Evolutionary conservation across 2,888 invertebrate genomes (phyloP), one percentile per base, ranked within the genome.

Genomic region (Micoletzkya japonica): DNA sequence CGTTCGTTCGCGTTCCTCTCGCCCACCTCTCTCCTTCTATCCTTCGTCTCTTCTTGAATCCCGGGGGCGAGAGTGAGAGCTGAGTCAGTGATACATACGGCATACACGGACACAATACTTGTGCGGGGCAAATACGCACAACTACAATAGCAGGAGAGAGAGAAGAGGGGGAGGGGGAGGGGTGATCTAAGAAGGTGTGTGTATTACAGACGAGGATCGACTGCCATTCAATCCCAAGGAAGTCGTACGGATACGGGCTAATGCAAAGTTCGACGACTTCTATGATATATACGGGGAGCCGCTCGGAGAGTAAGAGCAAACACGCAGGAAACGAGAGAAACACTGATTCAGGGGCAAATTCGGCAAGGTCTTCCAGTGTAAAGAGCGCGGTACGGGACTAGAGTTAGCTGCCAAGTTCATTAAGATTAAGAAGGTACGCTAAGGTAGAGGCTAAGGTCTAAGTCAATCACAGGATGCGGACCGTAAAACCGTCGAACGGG

Each of bases 371-470:
- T 87, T 86, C 80, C 85, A 85, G 44, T 88, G 88, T 71, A 83
- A 89, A 54, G 91, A 93, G 77, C 91, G 90, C 82, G 86, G 86
- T 1, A 89, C 90, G 0, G 88, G 89, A 10, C 89, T 90, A 63
- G 89, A 90, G 74, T 90, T 91, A 80, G 94, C 94, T 0, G 94
- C 93, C 4, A 95, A 95, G 87, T 90, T 92, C 78, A 90, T 93
- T 60, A 76, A 75, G 71, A 78, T 77, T 30, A 63, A 74, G 61
- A 78, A 78, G 56, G 77, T 75, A 34, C 39, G 61, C 28, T 28
- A 61, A 20, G 28, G 39, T 24, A 7, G 28, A 32, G 4, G 4
- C 49, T n/a, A n/a, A n/a, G n/a, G n/a, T n/a, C n/a, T n/a, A n/a
- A n/a, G n/a, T 28, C 34, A 4, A 36, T 68, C 69, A 17, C 50